Conservation (phyloP, 2,797 vertebrate species). For the Loris lydekkerianus region DNA sequence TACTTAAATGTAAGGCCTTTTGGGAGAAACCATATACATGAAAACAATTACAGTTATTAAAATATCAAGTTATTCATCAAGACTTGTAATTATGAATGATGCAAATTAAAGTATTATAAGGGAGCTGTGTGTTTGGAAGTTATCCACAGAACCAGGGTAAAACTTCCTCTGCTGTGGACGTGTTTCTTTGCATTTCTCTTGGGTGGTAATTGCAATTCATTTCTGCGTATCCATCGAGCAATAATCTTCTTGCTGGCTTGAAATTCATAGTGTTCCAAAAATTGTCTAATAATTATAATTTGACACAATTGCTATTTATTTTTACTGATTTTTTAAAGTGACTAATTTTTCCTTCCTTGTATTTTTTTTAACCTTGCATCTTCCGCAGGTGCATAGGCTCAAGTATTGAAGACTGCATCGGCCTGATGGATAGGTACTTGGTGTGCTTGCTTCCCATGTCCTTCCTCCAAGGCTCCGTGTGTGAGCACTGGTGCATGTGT, state of each 20-base stretch:
- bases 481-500: slow-evolving; percentile 88
- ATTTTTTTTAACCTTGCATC: slow-evolving; percentile 77
- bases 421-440: slow-evolving; percentile 98
- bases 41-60: slow-evolving; percentile 35
- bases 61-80: slow-evolving; percentile 31
- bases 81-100: slow-evolving; percentile 3
- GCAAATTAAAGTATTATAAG: background rate
- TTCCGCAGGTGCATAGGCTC: slow-evolving; percentile 96
- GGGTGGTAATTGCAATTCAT: background rate
- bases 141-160: slow-evolving; percentile 12
- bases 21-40: background rate
- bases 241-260: slow-evolving; percentile 57
- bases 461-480: slow-evolving; percentile 83
- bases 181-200: background rate
- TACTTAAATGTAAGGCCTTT: slow-evolving; percentile 30
- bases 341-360: slow-evolving; percentile 77
- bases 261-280: slow-evolving; percentile 44
- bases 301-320: background rate
- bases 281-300: slow-evolving; percentile 45
- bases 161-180: background rate
- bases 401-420: slow-evolving; percentile 96
- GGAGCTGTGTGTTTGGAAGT: background rate
- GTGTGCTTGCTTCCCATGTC: slow-evolving; percentile 84
- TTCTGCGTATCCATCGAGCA: slow-evolving; percentile 48
- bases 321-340: slow-evolving; percentile 21